Evolutionary conservation across 2,888 invertebrate genomes (phyloP).

Genomic region (Dicyrtomina minuta): DNA sequence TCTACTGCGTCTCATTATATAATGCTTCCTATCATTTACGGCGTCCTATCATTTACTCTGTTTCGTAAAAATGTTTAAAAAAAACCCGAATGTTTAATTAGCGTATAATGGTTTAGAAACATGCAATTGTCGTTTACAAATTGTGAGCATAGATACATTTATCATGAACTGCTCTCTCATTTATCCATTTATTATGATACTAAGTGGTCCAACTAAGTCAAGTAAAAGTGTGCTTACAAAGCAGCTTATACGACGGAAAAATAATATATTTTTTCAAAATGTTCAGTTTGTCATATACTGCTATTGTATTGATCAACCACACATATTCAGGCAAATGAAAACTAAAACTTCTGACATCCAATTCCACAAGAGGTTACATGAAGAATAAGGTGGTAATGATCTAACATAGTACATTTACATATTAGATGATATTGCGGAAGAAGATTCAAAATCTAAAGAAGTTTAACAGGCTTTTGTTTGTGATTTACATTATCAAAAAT

Average conservation of each 20-base stretch:
- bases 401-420: conserved; percentile 1
- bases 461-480: conserved; percentile 1
- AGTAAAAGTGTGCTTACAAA: conserved; percentile 13
- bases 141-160: neutral
- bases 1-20: too few relatives aligned
- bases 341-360: neutral
- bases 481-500: conserved; percentile 9
- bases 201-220: conserved; percentile 1
- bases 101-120: too few relatives aligned
- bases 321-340: neutral
- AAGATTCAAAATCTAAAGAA: conserved; percentile 12
- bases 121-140: too few relatives aligned
- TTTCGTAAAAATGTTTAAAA: too few relatives aligned
- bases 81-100: too few relatives aligned
- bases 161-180: neutral
- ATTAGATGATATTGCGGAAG: conserved; percentile 19
- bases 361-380: conserved; percentile 14
- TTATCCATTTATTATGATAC: neutral
- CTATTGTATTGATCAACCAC: conserved; percentile 7
- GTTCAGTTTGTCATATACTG: conserved; percentile 12
- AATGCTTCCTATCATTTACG: too few relatives aligned
- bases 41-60: too few relatives aligned
- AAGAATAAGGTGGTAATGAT: conserved; percentile 1
- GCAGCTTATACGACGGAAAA: neutral
- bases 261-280: conserved; percentile 7